Evolutionary conservation across 2,888 invertebrate species (phyloP).

Genomic region (Mylabris sibirica): DNA sequence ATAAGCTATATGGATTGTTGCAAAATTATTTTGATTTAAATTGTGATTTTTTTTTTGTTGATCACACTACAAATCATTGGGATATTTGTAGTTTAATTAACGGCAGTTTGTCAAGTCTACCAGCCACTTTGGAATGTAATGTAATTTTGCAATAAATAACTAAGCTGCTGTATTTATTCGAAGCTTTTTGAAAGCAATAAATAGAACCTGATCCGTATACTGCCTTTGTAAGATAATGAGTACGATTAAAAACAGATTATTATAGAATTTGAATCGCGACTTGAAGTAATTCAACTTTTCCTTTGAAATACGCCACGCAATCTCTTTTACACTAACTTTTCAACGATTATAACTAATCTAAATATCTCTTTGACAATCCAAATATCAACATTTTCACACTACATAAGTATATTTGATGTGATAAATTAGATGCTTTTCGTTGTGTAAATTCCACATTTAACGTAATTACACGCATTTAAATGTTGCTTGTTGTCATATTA

Average conservation of each 20-base stretch:
- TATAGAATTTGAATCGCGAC: slow-evolving; percentile 9
- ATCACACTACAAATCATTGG: slow-evolving; percentile 30
- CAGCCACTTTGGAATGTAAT: slow-evolving; percentile 40
- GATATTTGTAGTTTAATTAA: slow-evolving; percentile 45
- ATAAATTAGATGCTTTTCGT: background rate
- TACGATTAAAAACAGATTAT: slow-evolving; percentile 41
- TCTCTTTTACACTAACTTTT: background rate
- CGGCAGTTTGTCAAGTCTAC: slow-evolving; percentile 37
- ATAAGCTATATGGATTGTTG: background rate
- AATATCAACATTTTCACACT: background rate
- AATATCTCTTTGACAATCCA: background rate
- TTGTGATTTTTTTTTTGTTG: background rate
- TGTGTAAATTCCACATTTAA: background rate
- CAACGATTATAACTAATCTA: background rate
- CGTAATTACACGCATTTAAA: slow-evolving; percentile 6
- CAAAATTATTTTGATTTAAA: no score
- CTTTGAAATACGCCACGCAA: background rate
- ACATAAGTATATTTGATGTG: background rate
- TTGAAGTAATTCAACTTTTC: background rate
- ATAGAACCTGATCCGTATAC: slow-evolving; percentile 30
- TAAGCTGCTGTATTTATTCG: slow-evolving; percentile 36
- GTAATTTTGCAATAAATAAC: slow-evolving; percentile 39
- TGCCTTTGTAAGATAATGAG: slow-evolving; percentile 37
- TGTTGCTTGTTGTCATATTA: background rate
- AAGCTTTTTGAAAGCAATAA: slow-evolving; percentile 40